Evolutionary conservation across 2,113 vertebrate species (phyloP), one percentile per base, ranked within the genome.

Genomic region (Perognathus longimembris): DNA sequence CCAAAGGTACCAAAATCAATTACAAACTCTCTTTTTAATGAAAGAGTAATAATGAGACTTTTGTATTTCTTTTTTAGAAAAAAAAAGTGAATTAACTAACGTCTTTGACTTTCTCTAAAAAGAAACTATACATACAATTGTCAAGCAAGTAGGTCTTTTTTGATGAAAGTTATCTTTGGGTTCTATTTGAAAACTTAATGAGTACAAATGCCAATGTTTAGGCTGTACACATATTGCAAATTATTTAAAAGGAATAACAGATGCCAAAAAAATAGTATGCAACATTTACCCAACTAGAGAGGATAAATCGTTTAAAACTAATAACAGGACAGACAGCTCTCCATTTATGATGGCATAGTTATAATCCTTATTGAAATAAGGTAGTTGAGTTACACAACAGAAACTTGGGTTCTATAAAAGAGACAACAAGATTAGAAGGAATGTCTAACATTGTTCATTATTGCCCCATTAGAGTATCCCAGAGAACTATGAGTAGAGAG

Each of bases 11-110:
- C n/a, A n/a, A n/a, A n/a, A n/a, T n/a, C n/a, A n/a, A n/a, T n/a
- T n/a, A 78, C 8, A 26, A 86, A 93, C 12, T 82, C 7, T 71
- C 75, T 71, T 88, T 94, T 80, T 76, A 93, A 73, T 87, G 73
- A 84, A 93, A 73, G 40, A 70, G 92, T 79, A 94, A 84, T 50
- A 92, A 90, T 85, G 40, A 66, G 11, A 1, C 18, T 66, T 80
- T 92, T 76, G 15, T 15, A 89, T 90, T 90, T 88, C 20, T 61
- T 83, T 93, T 92, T 91, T 61, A 69, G 50, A 85, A 92, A 93
- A 93, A 75, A 64, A 86, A 92, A 40, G 18, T 83, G 92, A 92
- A 85, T 95, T 78, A 95, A 64, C 86, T 95, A 89, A 67, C 38
- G 80, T 80, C 80, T 91, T 91, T 89, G 81, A 92, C 50, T 92